Percentiles rank a stretch among this genome's conserved stretches.
These are phyloP conservation scores for Parasteatoda tepidariorum DNA, from an alignment of 1,140 invertebrate genomes.

Conservation along the genomic window DNA sequence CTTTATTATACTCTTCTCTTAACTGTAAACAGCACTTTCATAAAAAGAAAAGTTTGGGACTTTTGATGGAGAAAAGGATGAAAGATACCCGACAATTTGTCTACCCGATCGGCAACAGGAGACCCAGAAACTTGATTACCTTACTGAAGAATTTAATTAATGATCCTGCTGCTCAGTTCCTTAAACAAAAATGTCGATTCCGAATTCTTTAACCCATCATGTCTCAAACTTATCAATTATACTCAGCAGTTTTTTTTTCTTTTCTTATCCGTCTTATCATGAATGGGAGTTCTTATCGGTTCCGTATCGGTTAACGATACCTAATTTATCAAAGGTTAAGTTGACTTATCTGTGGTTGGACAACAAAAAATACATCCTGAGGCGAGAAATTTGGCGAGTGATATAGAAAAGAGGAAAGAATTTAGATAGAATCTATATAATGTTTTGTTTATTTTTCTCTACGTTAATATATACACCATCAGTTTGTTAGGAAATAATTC, in stretches of 20 bases:
- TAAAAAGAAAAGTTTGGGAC: neutral
- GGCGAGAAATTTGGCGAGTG: too few relatives aligned
- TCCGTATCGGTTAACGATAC: conserved; percentile 56
- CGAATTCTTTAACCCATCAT: conserved; percentile 15
- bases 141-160: conserved; percentile 43
- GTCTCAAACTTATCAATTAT: conserved; percentile 47
- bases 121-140: conserved; percentile 2
- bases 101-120: neutral
- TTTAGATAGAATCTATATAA: too few relatives aligned
- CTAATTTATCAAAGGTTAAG: conserved; percentile 57
- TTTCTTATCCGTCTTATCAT: neutral
- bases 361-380: too few relatives aligned
- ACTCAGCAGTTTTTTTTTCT: neutral
- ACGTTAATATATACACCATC: too few relatives aligned
- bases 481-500: too few relatives aligned
- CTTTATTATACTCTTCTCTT: too few relatives aligned
- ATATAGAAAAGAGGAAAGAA: too few relatives aligned
- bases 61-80: conserved; percentile 5
- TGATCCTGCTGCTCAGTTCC: conserved; percentile 13
- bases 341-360: conserved; percentile 30
- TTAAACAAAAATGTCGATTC: conserved; percentile 49
- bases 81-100: conserved; percentile 16
- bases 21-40: too few relatives aligned
- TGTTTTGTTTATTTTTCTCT: too few relatives aligned
- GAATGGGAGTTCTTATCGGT: conserved; percentile 23